Percentiles rank a stretch among this genome's conserved stretches.
Conservation (phyloP, 1,140 invertebrate genomes). For the Bathynomus jamesi region DNA sequence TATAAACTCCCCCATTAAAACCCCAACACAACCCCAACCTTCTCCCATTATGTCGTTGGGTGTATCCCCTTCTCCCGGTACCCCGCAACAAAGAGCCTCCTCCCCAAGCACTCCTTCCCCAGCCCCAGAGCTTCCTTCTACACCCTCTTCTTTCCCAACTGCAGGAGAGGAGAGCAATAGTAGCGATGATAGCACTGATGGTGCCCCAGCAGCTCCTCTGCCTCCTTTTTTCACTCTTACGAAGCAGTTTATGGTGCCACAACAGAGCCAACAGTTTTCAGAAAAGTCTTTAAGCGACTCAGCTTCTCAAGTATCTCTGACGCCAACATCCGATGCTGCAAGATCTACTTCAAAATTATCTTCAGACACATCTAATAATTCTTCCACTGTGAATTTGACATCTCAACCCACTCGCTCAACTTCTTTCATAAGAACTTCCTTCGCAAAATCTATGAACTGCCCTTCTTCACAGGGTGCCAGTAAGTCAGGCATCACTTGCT, state of each 20-base stretch:
- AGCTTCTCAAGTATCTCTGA: neutral
- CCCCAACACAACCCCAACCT: neutral
- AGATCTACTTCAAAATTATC: neutral
- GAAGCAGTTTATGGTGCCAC: slow-evolving; percentile 24
- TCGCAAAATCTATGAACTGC: neutral
- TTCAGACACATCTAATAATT: neutral
- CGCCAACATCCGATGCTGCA: neutral
- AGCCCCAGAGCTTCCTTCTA: slow-evolving; percentile 23
- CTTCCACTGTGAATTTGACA: neutral
- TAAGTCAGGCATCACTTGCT: neutral
- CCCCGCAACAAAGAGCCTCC: neutral
- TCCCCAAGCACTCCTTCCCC: slow-evolving; percentile 21
- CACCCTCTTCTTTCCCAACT: slow-evolving; percentile 28
- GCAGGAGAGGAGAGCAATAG: slow-evolving; percentile 29
- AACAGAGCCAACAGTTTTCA: neutral
- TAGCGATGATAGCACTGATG: slow-evolving; percentile 26
- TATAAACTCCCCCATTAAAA: neutral
- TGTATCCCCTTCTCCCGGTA: neutral
- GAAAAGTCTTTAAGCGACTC: neutral
- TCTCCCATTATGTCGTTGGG: neutral
- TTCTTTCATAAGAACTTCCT: neutral
- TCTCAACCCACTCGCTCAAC: neutral
- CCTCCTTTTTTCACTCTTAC: slow-evolving; percentile 34
- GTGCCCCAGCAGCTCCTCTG: slow-evolving; percentile 19
- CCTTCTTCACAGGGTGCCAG: neutral